Conservation (phyloP, 1,140 invertebrate genomes). For the Adelges cooleyi region DNA sequence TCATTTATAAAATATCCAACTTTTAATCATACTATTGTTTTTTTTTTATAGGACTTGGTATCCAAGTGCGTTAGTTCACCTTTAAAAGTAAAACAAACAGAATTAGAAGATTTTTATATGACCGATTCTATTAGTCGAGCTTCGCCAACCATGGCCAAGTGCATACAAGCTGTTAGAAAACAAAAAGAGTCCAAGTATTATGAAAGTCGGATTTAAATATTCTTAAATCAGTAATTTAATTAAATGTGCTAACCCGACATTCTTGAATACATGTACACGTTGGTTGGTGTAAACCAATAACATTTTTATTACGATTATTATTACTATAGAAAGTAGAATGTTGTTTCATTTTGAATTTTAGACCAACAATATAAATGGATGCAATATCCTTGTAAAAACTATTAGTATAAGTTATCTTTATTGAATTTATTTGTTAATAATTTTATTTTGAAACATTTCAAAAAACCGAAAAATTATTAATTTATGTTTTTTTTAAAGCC, state of each 20-base stretch:
- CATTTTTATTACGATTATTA: background rate
- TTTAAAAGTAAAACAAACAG: constrained; percentile 64
- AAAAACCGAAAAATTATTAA: no score
- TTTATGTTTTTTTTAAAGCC: no score
- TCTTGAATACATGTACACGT: no score
- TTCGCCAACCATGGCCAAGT: constrained; percentile 98
- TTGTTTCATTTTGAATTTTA: constrained; percentile 7
- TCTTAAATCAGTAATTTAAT: no score
- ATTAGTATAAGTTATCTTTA: no score
- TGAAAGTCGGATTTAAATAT: constrained; percentile 28
- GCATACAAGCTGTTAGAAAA: constrained; percentile 78
- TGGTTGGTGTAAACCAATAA: no score
- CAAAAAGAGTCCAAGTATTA: constrained; percentile 50
- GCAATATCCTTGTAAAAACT: no score
- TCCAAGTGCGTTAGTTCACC: constrained; percentile 46
- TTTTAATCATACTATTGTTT: constrained; percentile 23
- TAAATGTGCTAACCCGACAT: no score
- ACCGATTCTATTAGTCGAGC: constrained; percentile 90
- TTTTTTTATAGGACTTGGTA: constrained; percentile 45
- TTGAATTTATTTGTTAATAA: no score
- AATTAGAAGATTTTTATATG: constrained; percentile 94
- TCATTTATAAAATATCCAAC: background rate
- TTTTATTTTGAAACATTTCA: no score
- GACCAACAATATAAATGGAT: background rate
- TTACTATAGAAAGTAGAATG: constrained; percentile 14